These are phyloP conservation scores for Onychostruthus taczanowskii DNA, from an alignment of 2,113 vertebrate genomes.

Conservation along the genomic window DNA sequence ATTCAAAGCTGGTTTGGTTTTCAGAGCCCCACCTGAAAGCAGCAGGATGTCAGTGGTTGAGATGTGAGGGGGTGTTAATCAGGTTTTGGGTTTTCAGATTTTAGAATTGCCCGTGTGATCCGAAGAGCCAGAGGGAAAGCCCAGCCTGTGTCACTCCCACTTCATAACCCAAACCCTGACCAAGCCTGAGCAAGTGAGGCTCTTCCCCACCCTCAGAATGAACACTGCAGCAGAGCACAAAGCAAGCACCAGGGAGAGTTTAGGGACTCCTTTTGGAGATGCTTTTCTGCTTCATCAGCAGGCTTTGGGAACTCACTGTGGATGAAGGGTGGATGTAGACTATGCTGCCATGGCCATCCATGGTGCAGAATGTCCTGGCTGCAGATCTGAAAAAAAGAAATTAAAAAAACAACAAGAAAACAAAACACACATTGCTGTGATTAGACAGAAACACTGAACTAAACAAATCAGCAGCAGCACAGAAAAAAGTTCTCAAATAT, in stretches of 20 bases:
- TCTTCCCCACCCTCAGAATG: not conserved
- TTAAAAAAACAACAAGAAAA: not conserved
- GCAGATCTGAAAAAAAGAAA: slow-evolving; percentile 75
- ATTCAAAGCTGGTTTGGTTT: not conserved
- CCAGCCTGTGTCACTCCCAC: not conserved
- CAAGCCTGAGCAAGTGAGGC: not conserved
- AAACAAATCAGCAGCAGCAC: not conserved
- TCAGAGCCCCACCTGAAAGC: not conserved
- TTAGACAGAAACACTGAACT: not conserved
- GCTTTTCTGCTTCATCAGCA: not conserved
- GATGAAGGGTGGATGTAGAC: slow-evolving; percentile 97
- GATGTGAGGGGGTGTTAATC: rapidly evolving
- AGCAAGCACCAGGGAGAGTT: not conserved
- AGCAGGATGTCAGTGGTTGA: not conserved
- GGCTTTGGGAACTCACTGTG: slow-evolving; percentile 75
- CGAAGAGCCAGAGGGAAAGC: not conserved
- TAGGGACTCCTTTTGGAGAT: not conserved
- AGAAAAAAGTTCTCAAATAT: not conserved
- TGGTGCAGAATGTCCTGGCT: slow-evolving; percentile 93
- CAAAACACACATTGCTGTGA: not conserved
- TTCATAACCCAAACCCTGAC: not conserved
- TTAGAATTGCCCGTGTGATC: not conserved
- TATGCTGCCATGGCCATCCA: slow-evolving; percentile 94
- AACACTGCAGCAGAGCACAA: not conserved
- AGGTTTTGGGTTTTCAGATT: not conserved